phyloP scores from a whole-genome alignment of 2,113 vertebrate species.

The Xenotilapia leptura region DNA sequence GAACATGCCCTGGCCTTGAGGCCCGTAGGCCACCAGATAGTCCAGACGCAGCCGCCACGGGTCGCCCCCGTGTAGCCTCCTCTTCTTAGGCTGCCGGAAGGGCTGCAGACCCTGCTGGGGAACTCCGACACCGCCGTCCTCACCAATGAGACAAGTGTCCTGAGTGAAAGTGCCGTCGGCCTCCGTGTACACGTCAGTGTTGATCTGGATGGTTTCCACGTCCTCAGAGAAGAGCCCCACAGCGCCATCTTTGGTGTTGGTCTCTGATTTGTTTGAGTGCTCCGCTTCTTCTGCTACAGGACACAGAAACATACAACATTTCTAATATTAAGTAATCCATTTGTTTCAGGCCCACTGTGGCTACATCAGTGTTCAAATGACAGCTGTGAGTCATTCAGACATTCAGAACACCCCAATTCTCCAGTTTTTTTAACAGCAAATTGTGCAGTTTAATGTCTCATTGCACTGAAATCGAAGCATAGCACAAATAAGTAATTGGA shows the following conservation, averaged over 20 bases:
- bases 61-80: slow-evolving; percentile 60
- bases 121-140: slow-evolving; percentile 29
- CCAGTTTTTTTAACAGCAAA: no score
- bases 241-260: slow-evolving; percentile 57
- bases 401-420: no score
- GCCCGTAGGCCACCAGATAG: slow-evolving; percentile 83
- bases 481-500: no score
- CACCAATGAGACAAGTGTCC: slow-evolving; percentile 41
- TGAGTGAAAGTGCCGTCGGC: slow-evolving; percentile 51
- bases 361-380: background rate
- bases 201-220: slow-evolving; percentile 18
- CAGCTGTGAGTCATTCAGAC: no score
- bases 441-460: no score
- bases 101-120: background rate
- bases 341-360: accelerated
- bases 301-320: background rate
- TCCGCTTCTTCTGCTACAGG: slow-evolving; percentile 37
- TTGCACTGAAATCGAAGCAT: no score
- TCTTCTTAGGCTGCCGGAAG: slow-evolving; percentile 40
- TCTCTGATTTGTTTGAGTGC: slow-evolving; percentile 59
- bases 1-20: slow-evolving; percentile 74
- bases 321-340: background rate
- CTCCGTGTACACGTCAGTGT: background rate
- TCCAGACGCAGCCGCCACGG: slow-evolving; percentile 82
- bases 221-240: slow-evolving; percentile 38